Conservation (phyloP, 2,888 invertebrate genomes). For the Pteria penguin region DNA sequence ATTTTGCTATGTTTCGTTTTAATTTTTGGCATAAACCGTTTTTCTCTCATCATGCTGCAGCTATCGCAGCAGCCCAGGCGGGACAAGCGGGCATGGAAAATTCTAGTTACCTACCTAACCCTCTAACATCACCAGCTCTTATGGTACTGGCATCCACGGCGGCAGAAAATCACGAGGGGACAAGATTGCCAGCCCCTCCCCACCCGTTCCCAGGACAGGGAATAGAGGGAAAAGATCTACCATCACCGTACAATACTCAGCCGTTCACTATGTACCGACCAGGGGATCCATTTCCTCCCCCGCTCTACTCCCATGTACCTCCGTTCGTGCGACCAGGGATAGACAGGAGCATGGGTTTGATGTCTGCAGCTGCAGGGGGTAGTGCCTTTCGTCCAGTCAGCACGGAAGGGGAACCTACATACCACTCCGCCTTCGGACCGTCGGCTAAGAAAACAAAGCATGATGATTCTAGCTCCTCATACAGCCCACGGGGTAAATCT, state of each 20-base stretch:
- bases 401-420: conserved; percentile 59
- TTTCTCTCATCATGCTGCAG: conserved; percentile 61
- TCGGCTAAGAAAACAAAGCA: conserved; percentile 67
- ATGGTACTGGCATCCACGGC: conserved; percentile 76
- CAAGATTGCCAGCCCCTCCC: conserved; percentile 57
- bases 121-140: conserved; percentile 72
- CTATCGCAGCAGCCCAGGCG: conserved; percentile 59
- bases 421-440: conserved; percentile 75
- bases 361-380: conserved; percentile 65
- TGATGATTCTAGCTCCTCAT: conserved; percentile 27
- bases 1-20: conserved; percentile 75
- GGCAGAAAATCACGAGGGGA: conserved; percentile 72
- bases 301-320: conserved; percentile 71
- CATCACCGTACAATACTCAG: conserved; percentile 59
- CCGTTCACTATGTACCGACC: conserved; percentile 72
- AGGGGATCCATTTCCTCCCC: conserved; percentile 74
- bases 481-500: conserved; percentile 11
- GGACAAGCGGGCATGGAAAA: conserved; percentile 71
- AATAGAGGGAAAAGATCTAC: conserved; percentile 66
- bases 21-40: conserved; percentile 77
- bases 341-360: conserved; percentile 65
- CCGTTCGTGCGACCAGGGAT: conserved; percentile 68
- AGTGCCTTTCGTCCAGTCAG: conserved; percentile 74
- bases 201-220: conserved; percentile 59
- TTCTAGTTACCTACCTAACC: conserved; percentile 71